Conservation (phyloP, 1,140 invertebrate genomes). For the Argopecten irradians region DNA sequence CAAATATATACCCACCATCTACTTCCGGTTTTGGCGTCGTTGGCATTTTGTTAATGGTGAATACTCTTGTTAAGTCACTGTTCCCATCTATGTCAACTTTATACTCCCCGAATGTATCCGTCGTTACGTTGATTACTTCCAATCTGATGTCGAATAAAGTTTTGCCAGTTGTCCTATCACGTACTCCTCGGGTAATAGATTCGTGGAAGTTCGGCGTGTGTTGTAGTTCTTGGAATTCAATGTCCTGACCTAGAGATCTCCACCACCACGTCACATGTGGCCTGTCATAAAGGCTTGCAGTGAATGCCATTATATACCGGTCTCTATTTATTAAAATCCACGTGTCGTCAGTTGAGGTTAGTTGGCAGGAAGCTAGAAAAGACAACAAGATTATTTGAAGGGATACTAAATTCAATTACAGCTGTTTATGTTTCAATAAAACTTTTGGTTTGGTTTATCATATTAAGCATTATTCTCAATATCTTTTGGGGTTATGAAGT, state of each 20-base stretch:
- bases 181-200: neutral
- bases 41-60: constrained; percentile 5
- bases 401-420: no score
- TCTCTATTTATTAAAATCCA: neutral
- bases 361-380: neutral
- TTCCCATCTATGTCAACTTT: neutral
- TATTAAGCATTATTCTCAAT: no score
- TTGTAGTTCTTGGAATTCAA: neutral
- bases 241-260: neutral
- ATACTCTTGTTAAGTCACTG: neutral
- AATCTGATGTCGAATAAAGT: neutral
- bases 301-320: neutral
- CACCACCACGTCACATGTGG: neutral
- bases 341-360: neutral
- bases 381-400: no score
- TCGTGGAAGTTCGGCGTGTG: neutral
- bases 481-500: no score
- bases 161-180: no score
- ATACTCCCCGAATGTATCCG: neutral
- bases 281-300: neutral
- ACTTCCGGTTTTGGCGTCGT: neutral
- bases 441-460: no score
- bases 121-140: neutral
- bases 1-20: neutral
- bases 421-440: no score